Evolutionary conservation across 2,888 invertebrate species (phyloP).

Genomic region (Troides oblongomaculatus): DNA sequence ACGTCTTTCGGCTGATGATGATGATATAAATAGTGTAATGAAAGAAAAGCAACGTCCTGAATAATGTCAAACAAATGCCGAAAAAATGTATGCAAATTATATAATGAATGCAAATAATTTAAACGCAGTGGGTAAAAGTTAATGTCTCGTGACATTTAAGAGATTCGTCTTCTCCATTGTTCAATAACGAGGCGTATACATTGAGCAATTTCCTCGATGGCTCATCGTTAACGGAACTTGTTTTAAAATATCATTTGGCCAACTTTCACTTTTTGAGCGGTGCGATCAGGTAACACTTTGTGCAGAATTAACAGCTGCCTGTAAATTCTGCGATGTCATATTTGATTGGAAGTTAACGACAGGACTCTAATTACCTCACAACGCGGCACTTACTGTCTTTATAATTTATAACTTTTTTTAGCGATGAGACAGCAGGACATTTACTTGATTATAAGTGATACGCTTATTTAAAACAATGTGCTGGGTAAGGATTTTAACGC

Average conservation of each 20-base stretch:
- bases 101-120: background rate
- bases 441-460: no score
- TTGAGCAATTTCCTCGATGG: slow-evolving; percentile 32
- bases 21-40: no score
- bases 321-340: slow-evolving; percentile 13
- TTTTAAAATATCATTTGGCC: slow-evolving; percentile 37
- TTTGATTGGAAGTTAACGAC: slow-evolving; percentile 19
- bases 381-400: background rate
- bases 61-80: no score
- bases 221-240: slow-evolving; percentile 45
- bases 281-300: slow-evolving; percentile 33
- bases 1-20: no score
- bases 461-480: no score
- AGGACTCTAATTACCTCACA: slow-evolving; percentile 17
- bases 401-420: background rate
- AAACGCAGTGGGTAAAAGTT: background rate
- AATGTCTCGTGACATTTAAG: slow-evolving; percentile 10
- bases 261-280: slow-evolving; percentile 47
- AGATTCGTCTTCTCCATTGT: slow-evolving; percentile 25
- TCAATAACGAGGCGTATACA: slow-evolving; percentile 19
- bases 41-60: no score
- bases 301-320: slow-evolving; percentile 10
- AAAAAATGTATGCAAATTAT: background rate
- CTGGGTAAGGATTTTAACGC: no score
- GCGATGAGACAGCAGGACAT: no score